Conservation (phyloP, 1,140 invertebrate genomes). For the Holotrichia oblita region DNA sequence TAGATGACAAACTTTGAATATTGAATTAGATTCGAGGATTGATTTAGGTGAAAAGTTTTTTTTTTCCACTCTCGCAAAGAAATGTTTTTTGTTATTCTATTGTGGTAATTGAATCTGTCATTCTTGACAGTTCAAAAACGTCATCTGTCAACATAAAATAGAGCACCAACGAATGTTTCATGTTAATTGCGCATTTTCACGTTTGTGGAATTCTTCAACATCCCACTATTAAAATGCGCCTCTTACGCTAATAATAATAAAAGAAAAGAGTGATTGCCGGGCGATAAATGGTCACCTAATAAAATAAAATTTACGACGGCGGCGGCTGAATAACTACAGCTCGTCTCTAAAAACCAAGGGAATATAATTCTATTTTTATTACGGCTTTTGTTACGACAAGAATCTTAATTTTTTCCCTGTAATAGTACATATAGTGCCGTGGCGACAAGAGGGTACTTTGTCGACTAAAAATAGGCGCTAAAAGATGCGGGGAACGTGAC, state of each 20-base stretch:
- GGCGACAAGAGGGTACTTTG: neutral
- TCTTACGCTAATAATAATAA: constrained; percentile 8
- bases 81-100: no score
- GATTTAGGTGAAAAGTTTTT: no score
- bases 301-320: constrained; percentile 13
- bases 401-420: constrained; percentile 22
- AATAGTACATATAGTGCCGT: neutral
- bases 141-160: no score
- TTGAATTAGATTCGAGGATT: no score
- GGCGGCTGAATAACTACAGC: neutral
- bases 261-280: neutral
- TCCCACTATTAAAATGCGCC: neutral
- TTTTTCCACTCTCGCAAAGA: no score
- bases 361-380: constrained; percentile 32
- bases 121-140: no score
- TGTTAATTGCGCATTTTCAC: no score
- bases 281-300: constrained; percentile 24
- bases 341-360: constrained; percentile 1
- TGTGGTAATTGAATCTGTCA: no score
- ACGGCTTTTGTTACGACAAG: neutral
- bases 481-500: constrained; percentile 21
- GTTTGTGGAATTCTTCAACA: no score
- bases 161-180: no score
- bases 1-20: no score
- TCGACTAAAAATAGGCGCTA: constrained; percentile 8